A percentile compares a stretch with the other conserved stretches of the same genome.
These are phyloP conservation scores for Perizoma affinitatum DNA, from an alignment of 2,888 invertebrate genomes.

Conservation along the genomic window DNA sequence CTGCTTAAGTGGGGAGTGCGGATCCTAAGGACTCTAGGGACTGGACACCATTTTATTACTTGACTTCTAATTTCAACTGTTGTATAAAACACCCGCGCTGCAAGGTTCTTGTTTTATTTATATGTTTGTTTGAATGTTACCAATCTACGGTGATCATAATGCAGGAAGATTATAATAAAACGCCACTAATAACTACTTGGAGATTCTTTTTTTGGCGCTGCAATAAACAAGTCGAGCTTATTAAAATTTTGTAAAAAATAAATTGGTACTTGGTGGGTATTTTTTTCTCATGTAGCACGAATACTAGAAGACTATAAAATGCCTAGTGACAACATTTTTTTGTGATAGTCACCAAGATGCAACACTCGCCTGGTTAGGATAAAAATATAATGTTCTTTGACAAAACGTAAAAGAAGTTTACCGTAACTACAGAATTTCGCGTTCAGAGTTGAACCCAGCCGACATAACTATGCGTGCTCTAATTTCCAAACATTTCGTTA, in stretches of 20 bases:
- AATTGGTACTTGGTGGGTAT: too few species aligned
- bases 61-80: slow-evolving; percentile 16
- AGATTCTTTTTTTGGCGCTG: too few species aligned
- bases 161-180: too few species aligned
- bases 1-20: slow-evolving; percentile 37
- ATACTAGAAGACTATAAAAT: too few species aligned
- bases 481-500: slow-evolving; percentile 20
- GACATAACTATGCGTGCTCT: slow-evolving; percentile 13
- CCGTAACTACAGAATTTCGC: not conserved
- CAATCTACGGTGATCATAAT: too few species aligned
- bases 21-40: slow-evolving; percentile 23
- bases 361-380: not conserved
- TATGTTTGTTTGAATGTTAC: too few species aligned
- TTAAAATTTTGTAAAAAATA: too few species aligned
- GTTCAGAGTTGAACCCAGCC: slow-evolving; percentile 16
- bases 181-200: too few species aligned
- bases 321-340: not conserved
- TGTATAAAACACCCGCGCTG: not conserved
- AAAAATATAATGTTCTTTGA: not conserved
- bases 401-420: not conserved
- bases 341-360: not conserved
- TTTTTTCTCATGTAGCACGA: too few species aligned
- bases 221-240: too few species aligned
- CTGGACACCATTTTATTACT: slow-evolving; percentile 22
- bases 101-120: too few species aligned